Base-by-base conservation (phyloP, 2,797 vertebrate species). In the Harpagifer antarcticus region DNA sequence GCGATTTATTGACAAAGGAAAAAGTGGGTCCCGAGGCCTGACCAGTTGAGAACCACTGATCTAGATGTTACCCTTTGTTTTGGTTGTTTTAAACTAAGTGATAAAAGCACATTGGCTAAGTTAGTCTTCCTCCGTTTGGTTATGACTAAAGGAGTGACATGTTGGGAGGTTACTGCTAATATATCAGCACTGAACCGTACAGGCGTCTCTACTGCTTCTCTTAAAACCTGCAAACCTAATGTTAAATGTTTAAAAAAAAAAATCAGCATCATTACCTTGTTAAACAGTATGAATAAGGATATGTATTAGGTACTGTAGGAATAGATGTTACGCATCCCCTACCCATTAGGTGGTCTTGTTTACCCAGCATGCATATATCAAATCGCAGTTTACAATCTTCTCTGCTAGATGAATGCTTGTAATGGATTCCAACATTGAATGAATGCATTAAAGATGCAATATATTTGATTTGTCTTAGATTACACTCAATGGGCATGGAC, bases 331-430 rank as follows among this genome's bases (percentile, higher is more conserved):
- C n/a, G 1, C 54, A 71, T 66, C 42, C 1, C 33, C 17, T 64
- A 31, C 68, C 20, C 66, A 72, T 59, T 45, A 57, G 76, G 68
- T 49, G 71, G 61, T 53, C 58, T 78, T 71, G 68, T 84, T 81
- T 76, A 70, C 58, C 69, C 56, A 62, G 68, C 73, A 76, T 68
- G 76, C 68, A 72, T 77, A 15, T 66, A 11, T 78, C 44, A 76
- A 53, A 65, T n/a, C 50, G 0, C 1, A 60, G 27, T 37, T 33
- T 44, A 43, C 5, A 67, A 37, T 40, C 54, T 56, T 71, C 17
- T 70, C 13, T 27, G 3, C 47, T 49, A 64, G 54, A 57, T 52
- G 23, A 42, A 45, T 54, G 31, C 47, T 61, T 44, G n/a, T 70
- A 66, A 50, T 58, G n/a, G 10, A 47, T 68, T 73, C 44, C 6